Percentiles rank a stretch among this genome's conserved stretches.
These are phyloP conservation scores for Mus musculus DNA, from an alignment of 2,113 vertebrate genomes.

Conservation along the genomic window DNA sequence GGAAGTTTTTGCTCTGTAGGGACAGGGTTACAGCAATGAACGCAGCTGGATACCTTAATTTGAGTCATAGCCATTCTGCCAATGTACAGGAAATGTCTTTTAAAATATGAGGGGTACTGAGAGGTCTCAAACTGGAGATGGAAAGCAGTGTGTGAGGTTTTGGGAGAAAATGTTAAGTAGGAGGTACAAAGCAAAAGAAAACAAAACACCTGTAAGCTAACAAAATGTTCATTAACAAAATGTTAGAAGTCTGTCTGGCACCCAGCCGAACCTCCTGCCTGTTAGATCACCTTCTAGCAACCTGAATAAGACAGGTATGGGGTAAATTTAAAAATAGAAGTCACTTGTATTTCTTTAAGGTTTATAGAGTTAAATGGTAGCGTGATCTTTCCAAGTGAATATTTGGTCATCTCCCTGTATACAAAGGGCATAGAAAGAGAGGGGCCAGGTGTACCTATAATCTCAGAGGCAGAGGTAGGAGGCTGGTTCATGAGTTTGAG, in stretches of 20 bases:
- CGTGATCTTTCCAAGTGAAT: not conserved
- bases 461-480: not conserved
- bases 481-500: not conserved
- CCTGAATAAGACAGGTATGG: not conserved
- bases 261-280: not conserved
- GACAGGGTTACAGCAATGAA: slow-evolving; percentile 71
- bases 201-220: not conserved
- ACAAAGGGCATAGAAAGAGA: not conserved
- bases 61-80: not conserved
- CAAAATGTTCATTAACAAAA: not conserved
- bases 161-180: not conserved
- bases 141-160: not conserved
- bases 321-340: slow-evolving; percentile 16
- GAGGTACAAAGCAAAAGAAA: not conserved
- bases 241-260: not conserved
- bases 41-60: not conserved
- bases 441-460: not conserved
- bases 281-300: not conserved
- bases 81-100: not conserved
- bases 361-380: slow-evolving; percentile 2
- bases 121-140: not conserved
- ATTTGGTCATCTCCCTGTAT: not conserved
- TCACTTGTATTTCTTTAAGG: slow-evolving; percentile 19
- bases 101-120: not conserved
- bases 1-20: slow-evolving; percentile 92